Conservation (phyloP, 1,140 invertebrate species). For the Bombus pyrosoma region DNA sequence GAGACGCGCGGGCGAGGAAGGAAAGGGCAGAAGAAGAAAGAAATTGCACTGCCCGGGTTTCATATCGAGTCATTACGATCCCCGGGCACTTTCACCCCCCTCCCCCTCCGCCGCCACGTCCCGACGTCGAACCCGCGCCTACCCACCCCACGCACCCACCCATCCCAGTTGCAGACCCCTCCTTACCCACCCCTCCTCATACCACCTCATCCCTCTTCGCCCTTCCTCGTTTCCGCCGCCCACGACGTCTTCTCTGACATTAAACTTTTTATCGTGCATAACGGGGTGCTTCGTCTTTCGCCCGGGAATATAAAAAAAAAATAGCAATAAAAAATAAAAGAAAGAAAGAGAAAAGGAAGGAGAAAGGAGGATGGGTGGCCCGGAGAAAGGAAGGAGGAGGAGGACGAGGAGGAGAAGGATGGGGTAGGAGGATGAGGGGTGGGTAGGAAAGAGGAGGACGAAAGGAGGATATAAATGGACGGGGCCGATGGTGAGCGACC, state of each 20-base stretch:
- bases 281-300: constrained; percentile 69
- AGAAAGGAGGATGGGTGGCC: too few relatives aligned
- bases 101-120: constrained; percentile 26
- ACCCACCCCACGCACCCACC: constrained; percentile 27
- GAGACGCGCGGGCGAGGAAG: constrained; percentile 58
- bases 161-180: constrained; percentile 9
- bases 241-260: constrained; percentile 72
- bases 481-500: constrained; percentile 59
- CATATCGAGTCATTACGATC: constrained; percentile 81
- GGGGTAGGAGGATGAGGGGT: background rate
- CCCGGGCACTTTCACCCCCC: constrained; percentile 70
- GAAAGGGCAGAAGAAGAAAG: constrained; percentile 66
- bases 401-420: background rate
- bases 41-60: constrained; percentile 78
- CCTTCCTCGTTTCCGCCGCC: background rate
- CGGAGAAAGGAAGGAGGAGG: background rate
- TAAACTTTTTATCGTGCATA: constrained; percentile 79
- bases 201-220: background rate
- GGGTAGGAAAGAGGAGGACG: constrained; percentile 30
- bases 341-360: background rate
- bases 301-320: constrained; percentile 49
- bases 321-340: background rate
- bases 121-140: constrained; percentile 45
- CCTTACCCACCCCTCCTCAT: background rate
- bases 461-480: constrained; percentile 65